Evolutionary conservation across 2,888 invertebrate species (phyloP), one percentile per base, ranked within the genome.

Genomic region (Lepidocyrtoides sp.): DNA sequence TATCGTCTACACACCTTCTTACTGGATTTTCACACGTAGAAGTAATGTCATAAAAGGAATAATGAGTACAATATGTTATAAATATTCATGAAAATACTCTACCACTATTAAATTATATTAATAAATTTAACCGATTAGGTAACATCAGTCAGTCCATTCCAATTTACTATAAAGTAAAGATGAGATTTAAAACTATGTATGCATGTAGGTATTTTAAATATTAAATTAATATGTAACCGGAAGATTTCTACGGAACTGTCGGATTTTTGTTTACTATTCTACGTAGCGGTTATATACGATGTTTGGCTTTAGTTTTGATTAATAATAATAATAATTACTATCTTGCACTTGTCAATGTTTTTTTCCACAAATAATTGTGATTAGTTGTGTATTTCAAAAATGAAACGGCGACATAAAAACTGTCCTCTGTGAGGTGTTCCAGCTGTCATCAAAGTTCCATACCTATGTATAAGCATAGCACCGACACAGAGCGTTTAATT

Each of bases 131-230:
- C 75, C 75, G 29, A 75, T 75, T 75, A 79, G 79, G 79, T 79
- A 79, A 79, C 57, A 79, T 79, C 79, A 79, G 79, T 79, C 79
- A 79, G 79, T 79, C 79, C 79, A 57, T 79, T 57, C 36, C 32
- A 79, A 79, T 57, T 57, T 79, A 79, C 79, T 79, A 12, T 51
- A 41, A 4, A 69, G 69, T 72, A 72, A 75, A 17, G 1, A 48
- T 51, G 23, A 44, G 20, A 26, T 14, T 75, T 48, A 51, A n/a
- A 44, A 20, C 72, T 72, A 44, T 63, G n/a, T n/a, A n/a, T n/a
- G n/a, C n/a, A n/a, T n/a, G n/a, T n/a, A n/a, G 14, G 2, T 17
- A 14, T 72, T 48, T 29, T 26, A 12, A 51, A 29, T 26, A 26
- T 75, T 48, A 51, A 75, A 75, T 48, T 75, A 51, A 75, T 75